Evolutionary conservation across 1,140 invertebrate genomes (phyloP).

Genomic region (Pantala flavescens): DNA sequence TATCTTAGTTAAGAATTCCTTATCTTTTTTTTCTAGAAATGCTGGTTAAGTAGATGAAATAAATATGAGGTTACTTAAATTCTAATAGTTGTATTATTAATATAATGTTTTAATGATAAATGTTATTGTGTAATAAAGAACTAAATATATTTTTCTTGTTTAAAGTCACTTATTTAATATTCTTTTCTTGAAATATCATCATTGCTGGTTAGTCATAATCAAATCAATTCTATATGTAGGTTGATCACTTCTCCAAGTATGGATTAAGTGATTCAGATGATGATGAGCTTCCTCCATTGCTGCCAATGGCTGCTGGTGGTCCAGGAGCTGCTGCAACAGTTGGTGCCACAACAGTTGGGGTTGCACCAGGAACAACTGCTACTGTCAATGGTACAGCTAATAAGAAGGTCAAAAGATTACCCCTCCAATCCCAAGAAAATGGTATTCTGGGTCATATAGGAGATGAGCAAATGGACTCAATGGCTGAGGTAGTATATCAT

Average conservation of each 20-base stretch:
- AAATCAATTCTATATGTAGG: slow-evolving; percentile 39
- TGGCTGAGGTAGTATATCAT: neutral
- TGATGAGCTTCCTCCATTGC: slow-evolving; percentile 30
- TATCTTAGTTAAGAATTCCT: no score
- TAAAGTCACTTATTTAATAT: no score
- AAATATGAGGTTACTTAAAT: no score
- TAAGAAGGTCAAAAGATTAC: neutral
- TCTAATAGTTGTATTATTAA: no score
- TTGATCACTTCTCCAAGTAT: slow-evolving; percentile 96
- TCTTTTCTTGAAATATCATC: no score
- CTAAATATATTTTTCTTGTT: no score
- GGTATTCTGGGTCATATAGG: neutral
- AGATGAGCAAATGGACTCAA: neutral
- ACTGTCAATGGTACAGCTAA: neutral
- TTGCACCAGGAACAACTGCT: neutral
- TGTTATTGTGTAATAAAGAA: no score
- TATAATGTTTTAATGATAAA: no score
- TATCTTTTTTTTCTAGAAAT: no score
- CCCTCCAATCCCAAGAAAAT: neutral
- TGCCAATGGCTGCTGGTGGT: neutral
- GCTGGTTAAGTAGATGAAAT: no score
- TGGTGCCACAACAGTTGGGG: neutral
- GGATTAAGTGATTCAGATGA: slow-evolving; percentile 84
- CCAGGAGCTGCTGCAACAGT: neutral
- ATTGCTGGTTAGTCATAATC: neutral